Evolutionary conservation across 2,113 vertebrate species (phyloP), one percentile per base, ranked within the genome.

Genomic region (Thamnaconus septentrionalis): DNA sequence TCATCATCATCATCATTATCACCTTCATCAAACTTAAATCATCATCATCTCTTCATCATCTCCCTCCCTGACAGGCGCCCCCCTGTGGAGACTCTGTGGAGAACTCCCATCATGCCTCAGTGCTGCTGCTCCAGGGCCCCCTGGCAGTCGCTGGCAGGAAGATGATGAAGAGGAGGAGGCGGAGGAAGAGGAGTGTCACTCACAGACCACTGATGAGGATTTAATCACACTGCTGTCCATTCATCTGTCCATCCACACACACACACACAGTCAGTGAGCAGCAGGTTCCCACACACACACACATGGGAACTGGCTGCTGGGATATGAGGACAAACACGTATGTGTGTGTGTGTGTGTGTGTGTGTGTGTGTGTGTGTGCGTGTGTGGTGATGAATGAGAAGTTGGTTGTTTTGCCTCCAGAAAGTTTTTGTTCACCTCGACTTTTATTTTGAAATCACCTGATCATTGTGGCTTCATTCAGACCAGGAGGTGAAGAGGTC

Each of bases 201-300:
- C 82, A 90, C 69, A 46, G 6, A 0, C 53, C 62, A 69, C 59
- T 86, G 89, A 91, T 61, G 89, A 90, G 76, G 64, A 80, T 90
- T 91, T 90, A 91, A 91, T 91, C 73, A 87, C 78, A 73, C 72
- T 51, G 85, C 72, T 72, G 76, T 84, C 69, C 83, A 90, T 90
- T 87, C 88, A 89, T 68, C 73, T 69, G 80, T 82, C 87, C 56
- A 65, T 85, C 80, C 47, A 45, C 8, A 53, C 49, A 71, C 59
- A 61, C 59, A 75, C 60, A 43, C 56, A 67, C 18, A 31, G 18
- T 31, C 18, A 31, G 18, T 31, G 2, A 31, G 18, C 18, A 31
- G 18, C 18, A 31, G 18, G 18, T 31, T 31, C 18, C 18, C 18
- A 31, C 49, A 66, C 67, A 61, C 51, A 66, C 53, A 71, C 64